These are phyloP conservation scores for Leucoma salicis DNA, from an alignment of 2,888 invertebrate species.

Conservation along the genomic window DNA sequence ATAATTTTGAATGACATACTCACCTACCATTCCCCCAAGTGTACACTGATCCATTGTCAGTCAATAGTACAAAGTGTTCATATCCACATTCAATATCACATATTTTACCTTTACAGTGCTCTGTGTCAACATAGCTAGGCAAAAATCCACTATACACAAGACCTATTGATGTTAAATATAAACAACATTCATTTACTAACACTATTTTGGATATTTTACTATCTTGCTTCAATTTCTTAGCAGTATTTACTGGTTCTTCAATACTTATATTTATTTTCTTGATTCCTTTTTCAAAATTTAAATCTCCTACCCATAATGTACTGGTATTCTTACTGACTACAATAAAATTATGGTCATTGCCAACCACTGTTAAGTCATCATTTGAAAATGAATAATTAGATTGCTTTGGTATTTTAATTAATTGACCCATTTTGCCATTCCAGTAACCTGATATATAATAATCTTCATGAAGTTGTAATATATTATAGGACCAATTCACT, in stretches of 20 bases:
- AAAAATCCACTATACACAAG: slow-evolving; percentile 80
- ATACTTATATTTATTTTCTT: slow-evolving; percentile 43
- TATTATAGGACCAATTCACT: slow-evolving; percentile 69
- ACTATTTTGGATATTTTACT: slow-evolving; percentile 45
- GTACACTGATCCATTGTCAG: slow-evolving; percentile 87
- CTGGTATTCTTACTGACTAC: slow-evolving; percentile 40
- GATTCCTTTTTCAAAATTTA: slow-evolving; percentile 38
- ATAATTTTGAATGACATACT: not conserved
- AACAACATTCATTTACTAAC: slow-evolving; percentile 43
- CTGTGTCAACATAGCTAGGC: slow-evolving; percentile 83
- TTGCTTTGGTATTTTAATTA: slow-evolving; percentile 46
- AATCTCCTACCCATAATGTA: slow-evolving; percentile 47
- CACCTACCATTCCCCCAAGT: slow-evolving; percentile 93
- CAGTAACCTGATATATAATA: slow-evolving; percentile 60
- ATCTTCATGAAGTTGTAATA: slow-evolving; percentile 43
- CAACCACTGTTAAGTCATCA: slow-evolving; percentile 42
- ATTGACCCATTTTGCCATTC: slow-evolving; percentile 44
- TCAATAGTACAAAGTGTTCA: slow-evolving; percentile 89
- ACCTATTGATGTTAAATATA: slow-evolving; percentile 54
- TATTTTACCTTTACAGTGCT: slow-evolving; percentile 74
- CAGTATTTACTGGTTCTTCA: slow-evolving; percentile 40
- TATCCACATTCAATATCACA: slow-evolving; percentile 88
- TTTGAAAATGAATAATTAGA: slow-evolving; percentile 28
- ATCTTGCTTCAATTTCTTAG: slow-evolving; percentile 34
- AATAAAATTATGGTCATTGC: slow-evolving; percentile 60